Base-by-base conservation (phyloP, 2,888 invertebrate genomes). In the Aporophyla nigra region DNA sequence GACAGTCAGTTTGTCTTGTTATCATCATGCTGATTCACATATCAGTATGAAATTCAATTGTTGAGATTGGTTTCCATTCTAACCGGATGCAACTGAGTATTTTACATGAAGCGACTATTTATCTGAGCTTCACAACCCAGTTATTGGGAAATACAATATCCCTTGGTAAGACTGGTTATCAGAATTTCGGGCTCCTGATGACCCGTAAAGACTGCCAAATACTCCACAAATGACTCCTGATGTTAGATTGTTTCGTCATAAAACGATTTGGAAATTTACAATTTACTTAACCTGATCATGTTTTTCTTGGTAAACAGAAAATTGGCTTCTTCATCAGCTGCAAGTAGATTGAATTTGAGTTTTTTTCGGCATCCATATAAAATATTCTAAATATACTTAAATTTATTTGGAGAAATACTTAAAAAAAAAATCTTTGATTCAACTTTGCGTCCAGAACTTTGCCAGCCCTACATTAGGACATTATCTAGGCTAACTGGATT, bases 401-500 rank as follows among this genome's bases (percentile, higher is more conserved):
- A 33, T 33, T 33, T 33, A 33, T 33, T 33, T 33, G 33, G 1
- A 33, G 33, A 2, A 33, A 2, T 33, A 33, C 3, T 33, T 3
- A 33, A 33, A 33, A 33, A 2, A 33, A 33, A 33, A 2, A 2
- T 33, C 33, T 1, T 3, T 33, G 33, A 27, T 58, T 49, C 16
- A 21, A 49, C n/a, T 58, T 7, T 0, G 4, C 1, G 1, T 0
- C 43, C 3, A 33, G 6, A 73, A 1, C 27, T 66, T 59, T 14
- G 33, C 2, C 63, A 84, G 24, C 78, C 81, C 84, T 84, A 68
- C 9, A 12, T 65, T 73, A 83, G 82, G 79, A 78, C 76, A 76
- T 70, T 16, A 86, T 83, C 75, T 87, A 76, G 87, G 82, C 63
- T 82, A 84, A 81, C 83, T 72, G 74, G 74, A 81, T 84, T 67